A percentile compares a stretch with the other conserved stretches of the same genome.
Conservation (phyloP, 2,888 invertebrate genomes). For the Hyppa rectilinea region DNA sequence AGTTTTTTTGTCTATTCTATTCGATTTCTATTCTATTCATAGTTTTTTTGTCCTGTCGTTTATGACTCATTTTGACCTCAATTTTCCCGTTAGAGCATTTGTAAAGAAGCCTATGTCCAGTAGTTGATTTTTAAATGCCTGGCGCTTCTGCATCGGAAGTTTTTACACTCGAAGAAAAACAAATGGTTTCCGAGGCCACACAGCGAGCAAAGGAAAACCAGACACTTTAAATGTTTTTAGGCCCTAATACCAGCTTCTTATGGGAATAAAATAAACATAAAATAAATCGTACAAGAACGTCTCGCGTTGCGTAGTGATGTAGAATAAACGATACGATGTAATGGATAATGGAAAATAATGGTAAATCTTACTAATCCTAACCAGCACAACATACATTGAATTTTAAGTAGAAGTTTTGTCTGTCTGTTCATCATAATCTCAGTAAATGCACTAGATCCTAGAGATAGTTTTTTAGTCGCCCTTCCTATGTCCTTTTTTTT, state of each 20-base stretch:
- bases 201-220: constrained; percentile 14
- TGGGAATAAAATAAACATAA: constrained; percentile 56
- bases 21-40: too few relatives aligned
- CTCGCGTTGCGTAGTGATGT: constrained; percentile 32
- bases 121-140: background rate
- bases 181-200: constrained; percentile 25
- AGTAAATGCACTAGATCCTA: too few relatives aligned
- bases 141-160: background rate
- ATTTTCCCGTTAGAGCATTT: background rate
- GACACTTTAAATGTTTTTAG: constrained; percentile 2
- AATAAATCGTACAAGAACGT: constrained; percentile 38
- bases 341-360: constrained; percentile 48
- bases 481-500: too few relatives aligned
- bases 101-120: background rate
- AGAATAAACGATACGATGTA: constrained; percentile 40
- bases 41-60: too few relatives aligned
- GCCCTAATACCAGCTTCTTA: constrained; percentile 4
- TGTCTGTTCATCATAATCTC: constrained; percentile 15
- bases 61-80: too few relatives aligned
- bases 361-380: constrained; percentile 34
- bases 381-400: background rate
- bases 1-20: too few relatives aligned
- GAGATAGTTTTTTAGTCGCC: too few relatives aligned
- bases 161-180: background rate
- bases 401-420: background rate